Percentiles rank a stretch among this genome's conserved stretches.
Evolutionary conservation across 1,140 invertebrate genomes (phyloP).

Genomic region (Argopecten irradians): DNA sequence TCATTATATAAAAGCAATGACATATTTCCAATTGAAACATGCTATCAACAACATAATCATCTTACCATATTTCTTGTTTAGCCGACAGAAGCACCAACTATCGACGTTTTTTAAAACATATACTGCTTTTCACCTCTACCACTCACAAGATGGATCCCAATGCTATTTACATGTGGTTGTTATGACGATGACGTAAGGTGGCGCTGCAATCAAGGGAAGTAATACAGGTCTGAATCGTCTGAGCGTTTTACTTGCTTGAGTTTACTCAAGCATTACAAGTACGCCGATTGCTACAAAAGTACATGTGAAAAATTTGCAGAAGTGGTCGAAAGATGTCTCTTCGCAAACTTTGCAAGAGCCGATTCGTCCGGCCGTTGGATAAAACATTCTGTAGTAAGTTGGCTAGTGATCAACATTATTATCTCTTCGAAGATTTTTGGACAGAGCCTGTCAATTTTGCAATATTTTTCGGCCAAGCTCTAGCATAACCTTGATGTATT

Average conservation of each 20-base stretch:
- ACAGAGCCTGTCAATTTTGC: too few relatives aligned
- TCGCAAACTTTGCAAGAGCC: not conserved
- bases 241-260: not conserved
- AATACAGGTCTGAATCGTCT: not conserved
- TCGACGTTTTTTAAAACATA: not conserved
- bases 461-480: too few relatives aligned
- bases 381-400: conserved; percentile 9
- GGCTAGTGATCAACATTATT: not conserved
- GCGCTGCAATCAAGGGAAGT: conserved; percentile 27
- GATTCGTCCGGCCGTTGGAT: not conserved
- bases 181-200: conserved; percentile 41
- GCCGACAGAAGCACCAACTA: not conserved
- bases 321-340: conserved; percentile 2
- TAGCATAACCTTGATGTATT: too few relatives aligned
- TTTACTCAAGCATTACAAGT: not conserved
- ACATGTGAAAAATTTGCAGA: not conserved
- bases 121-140: not conserved
- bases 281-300: not conserved
- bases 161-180: conserved; percentile 50
- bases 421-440: too few relatives aligned
- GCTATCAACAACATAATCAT: not conserved
- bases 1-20: not conserved
- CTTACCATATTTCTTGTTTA: not conserved
- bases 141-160: conserved; percentile 29
- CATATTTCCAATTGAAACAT: not conserved